Base-by-base conservation (phyloP, 2,797 vertebrate species). In the Dryobates pubescens region DNA sequence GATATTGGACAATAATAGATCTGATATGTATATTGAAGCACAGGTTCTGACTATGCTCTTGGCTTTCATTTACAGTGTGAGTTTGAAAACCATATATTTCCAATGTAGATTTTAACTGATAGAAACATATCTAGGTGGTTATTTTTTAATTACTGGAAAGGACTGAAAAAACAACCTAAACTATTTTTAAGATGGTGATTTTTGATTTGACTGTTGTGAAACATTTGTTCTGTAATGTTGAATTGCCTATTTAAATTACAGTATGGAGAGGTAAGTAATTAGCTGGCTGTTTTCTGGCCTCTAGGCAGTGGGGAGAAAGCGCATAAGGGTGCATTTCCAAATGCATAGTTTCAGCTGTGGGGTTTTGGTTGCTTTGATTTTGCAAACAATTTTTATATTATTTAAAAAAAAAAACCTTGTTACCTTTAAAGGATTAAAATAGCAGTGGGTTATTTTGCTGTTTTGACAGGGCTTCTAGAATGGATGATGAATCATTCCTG, bases 401-500 rank as follows among this genome's bases (percentile, higher is more conserved):
- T 70, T 43, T 10, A n/a, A 79, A 86, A 47, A 17, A 45, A 45
- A 45, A 45, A 17, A 43, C 14, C 4, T 82, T 62, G 5, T 73
- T 96, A 81, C 86, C 77, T 96, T 93, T 83, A 59, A 90, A 92
- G 91, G 93, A 97, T 97, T 96, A 94, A 96, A 97, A 96, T 93
- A 96, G 85, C 41, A 82, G 47, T 67, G 63, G 89, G 90, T 93
- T 97, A 88, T 93, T 97, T 96, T 97, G 93, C 92, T 95, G 75
- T 94, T 95, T 95, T 7, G 8, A 83, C 90, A 91, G 72, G 91
- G 86, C 94, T 95, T 96, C 92, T 96, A 95, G 97, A 96, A 97
- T 95, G 93, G 87, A 29, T 92, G 95, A 97, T 97, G 97, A 97
- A 97, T 97, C 97, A 97, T 81, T 92, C 86, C 85, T 88, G 82